Conservation (phyloP, 2,797 vertebrate species). For the Thaleichthys pacificus region DNA sequence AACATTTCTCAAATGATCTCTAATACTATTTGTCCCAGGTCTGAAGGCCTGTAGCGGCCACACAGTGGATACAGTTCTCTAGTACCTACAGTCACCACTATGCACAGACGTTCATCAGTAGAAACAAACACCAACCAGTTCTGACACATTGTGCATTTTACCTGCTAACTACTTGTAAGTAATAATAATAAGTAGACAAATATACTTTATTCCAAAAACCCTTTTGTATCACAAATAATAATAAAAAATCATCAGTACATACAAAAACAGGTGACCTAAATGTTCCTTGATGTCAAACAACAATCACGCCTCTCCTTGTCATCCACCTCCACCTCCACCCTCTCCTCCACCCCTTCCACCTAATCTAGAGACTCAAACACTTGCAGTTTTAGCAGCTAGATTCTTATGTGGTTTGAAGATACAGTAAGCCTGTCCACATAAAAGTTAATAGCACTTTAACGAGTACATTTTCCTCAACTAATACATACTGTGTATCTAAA, state of each 20-base stretch:
- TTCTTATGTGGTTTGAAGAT: constrained; percentile 75
- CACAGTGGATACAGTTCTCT: constrained; percentile 38
- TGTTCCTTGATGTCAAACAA: constrained; percentile 60
- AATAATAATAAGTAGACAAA: constrained; percentile 72
- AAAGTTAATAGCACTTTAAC: constrained; percentile 85
- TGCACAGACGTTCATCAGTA: constrained; percentile 61
- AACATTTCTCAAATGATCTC: background rate
- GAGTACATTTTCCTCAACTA: constrained; percentile 57
- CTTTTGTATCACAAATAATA: constrained; percentile 59
- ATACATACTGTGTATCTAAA: constrained; percentile 19
- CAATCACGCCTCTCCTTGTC: constrained; percentile 4
- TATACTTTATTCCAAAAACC: constrained; percentile 42
- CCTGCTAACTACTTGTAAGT: constrained; percentile 58
- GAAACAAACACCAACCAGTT: background rate
- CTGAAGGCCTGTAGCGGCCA: constrained; percentile 9
- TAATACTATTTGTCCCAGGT: background rate
- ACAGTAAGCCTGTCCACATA: constrained; percentile 58
- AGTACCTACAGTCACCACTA: constrained; percentile 64
- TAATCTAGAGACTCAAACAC: constrained; percentile 48
- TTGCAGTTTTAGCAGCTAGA: constrained; percentile 81
- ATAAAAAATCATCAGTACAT: constrained; percentile 68
- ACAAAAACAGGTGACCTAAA: constrained; percentile 80
- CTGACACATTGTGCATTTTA: constrained; percentile 21
- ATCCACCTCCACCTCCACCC: constrained; percentile 9
- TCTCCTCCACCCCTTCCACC: background rate